Evolutionary conservation across 2,113 vertebrate genomes (phyloP).

Genomic region (Grantiella picta): DNA sequence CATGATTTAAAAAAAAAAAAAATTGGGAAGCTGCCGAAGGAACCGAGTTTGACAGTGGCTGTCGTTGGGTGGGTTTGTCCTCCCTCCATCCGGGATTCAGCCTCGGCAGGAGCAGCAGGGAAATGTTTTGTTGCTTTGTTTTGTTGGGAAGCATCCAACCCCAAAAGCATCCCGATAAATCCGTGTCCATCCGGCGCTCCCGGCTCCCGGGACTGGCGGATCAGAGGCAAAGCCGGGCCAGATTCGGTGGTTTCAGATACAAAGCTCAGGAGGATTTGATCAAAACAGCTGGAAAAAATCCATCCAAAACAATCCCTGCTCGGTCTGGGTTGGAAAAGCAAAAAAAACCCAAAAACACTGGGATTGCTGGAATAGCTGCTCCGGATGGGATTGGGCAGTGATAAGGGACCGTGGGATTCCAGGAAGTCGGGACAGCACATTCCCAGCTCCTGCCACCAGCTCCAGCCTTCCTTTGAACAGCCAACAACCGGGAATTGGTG

Average conservation of each 20-base stretch:
- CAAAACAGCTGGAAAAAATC: neutral
- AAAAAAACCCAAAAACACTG: neutral
- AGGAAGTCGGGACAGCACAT: neutral
- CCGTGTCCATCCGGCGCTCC: neutral
- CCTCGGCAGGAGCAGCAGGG: neutral
- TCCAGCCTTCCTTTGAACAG: neutral
- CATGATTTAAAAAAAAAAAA: neutral
- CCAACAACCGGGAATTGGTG: neutral
- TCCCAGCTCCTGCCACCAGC: conserved; percentile 4
- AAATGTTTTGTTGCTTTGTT: neutral
- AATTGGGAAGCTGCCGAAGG: neutral
- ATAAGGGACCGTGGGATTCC: neutral
- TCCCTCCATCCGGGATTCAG: neutral
- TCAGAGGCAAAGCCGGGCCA: neutral
- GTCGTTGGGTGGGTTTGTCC: neutral
- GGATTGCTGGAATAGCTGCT: neutral
- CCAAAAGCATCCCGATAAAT: neutral
- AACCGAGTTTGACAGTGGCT: fast-evolving
- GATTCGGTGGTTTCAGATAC: neutral
- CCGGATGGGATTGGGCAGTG: neutral
- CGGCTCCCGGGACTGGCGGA: neutral
- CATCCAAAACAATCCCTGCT: neutral
- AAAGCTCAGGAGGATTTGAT: neutral
- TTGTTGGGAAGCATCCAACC: neutral
- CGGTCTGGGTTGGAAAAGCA: neutral